These are phyloP conservation scores for Donacobius atricapilla DNA, from an alignment of 2,113 vertebrate genomes.

Conservation along the genomic window DNA sequence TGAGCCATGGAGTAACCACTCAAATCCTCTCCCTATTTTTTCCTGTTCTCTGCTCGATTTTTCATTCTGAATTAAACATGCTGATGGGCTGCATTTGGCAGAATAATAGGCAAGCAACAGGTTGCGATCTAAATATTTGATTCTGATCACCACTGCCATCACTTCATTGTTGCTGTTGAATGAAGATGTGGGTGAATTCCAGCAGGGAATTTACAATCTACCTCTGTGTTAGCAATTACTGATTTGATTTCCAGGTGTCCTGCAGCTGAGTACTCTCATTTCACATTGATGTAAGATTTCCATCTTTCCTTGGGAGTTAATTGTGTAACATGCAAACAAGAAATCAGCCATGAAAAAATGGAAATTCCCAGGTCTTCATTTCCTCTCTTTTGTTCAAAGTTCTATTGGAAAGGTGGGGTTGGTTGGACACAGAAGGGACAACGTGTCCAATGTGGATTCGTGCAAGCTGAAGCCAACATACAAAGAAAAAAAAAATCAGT, in stretches of 20 bases:
- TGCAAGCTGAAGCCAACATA: background rate
- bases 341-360: background rate
- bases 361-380: background rate
- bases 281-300: background rate
- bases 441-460: background rate
- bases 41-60: background rate
- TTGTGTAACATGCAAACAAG: background rate
- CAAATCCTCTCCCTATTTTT: background rate
- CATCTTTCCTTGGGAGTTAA: background rate
- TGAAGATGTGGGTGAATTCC: conserved; percentile 3
- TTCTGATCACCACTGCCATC: background rate
- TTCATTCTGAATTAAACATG: background rate
- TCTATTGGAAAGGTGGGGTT: background rate
- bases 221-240: background rate
- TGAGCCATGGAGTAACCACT: background rate
- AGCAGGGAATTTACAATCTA: background rate
- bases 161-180: background rate
- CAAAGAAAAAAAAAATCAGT: background rate
- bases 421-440: background rate
- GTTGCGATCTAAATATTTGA: background rate
- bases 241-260: conserved; percentile 31
- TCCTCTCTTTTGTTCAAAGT: background rate
- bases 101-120: background rate
- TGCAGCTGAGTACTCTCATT: background rate
- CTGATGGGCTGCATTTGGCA: background rate